Evolutionary conservation across 2,888 invertebrate genomes (phyloP).

Genomic region (Drosophila pullipes): DNA sequence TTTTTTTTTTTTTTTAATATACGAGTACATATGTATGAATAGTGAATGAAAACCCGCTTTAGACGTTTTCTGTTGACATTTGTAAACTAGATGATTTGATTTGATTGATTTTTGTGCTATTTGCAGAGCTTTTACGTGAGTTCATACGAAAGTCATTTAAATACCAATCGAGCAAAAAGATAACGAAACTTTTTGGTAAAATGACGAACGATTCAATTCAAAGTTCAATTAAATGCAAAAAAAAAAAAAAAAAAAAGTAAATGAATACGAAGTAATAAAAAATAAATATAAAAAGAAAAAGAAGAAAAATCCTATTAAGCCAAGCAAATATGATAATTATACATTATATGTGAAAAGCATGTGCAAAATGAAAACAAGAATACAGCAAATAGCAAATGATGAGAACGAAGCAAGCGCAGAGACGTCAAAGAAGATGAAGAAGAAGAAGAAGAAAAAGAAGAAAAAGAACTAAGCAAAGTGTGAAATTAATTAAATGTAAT

Average conservation of each 20-base stretch:
- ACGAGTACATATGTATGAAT: slow-evolving; percentile 28
- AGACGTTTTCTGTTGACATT: slow-evolving; percentile 49
- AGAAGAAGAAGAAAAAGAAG: neutral
- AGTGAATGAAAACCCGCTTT: slow-evolving; percentile 57
- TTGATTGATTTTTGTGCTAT: slow-evolving; percentile 49
- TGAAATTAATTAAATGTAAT: slow-evolving; percentile 67
- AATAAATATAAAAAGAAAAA: slow-evolving; percentile 28
- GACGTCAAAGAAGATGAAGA: slow-evolving; percentile 5
- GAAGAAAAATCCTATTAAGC: slow-evolving; percentile 75
- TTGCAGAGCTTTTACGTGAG: slow-evolving; percentile 64
- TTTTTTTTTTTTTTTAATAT: slow-evolving; percentile 39
- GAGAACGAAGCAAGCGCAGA: slow-evolving; percentile 25
- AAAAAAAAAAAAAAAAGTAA: slow-evolving; percentile 30
- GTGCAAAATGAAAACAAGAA: slow-evolving; percentile 23
- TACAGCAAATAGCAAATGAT: slow-evolving; percentile 40
- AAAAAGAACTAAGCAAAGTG: slow-evolving; percentile 64
- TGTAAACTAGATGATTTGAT: slow-evolving; percentile 38
- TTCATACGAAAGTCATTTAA: slow-evolving; percentile 28
- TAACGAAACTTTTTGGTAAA: slow-evolving; percentile 45
- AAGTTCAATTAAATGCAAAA: slow-evolving; percentile 65
- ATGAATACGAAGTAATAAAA: slow-evolving; percentile 26
- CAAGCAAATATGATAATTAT: slow-evolving; percentile 73
- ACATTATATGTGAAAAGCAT: slow-evolving; percentile 51
- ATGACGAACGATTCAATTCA: slow-evolving; percentile 69
- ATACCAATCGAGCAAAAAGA: slow-evolving; percentile 13